Percentiles rank a stretch among this genome's conserved stretches.
These are phyloP conservation scores for Hyposoter dolosus DNA, from an alignment of 2,888 invertebrate genomes.

Conservation along the genomic window DNA sequence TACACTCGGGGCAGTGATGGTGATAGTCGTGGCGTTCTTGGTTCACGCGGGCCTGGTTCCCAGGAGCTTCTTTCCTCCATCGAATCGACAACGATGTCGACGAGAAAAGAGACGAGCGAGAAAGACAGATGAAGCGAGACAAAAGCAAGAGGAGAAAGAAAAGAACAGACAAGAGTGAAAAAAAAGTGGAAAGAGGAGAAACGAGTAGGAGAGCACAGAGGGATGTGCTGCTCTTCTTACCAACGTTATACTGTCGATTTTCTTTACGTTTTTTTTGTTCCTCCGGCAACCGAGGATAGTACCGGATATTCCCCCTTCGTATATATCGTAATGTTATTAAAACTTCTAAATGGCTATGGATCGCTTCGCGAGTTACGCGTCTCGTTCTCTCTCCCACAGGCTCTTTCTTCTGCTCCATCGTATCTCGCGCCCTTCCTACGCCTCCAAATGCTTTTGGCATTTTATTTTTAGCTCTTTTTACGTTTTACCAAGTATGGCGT, in stretches of 20 bases:
- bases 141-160: constrained; percentile 68
- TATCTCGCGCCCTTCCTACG: constrained; percentile 17
- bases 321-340: constrained; percentile 84
- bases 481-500: constrained; percentile 16
- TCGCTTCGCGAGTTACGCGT: constrained; percentile 78
- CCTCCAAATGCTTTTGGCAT: constrained; percentile 76
- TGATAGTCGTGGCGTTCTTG: constrained; percentile 37
- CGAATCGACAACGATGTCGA: constrained; percentile 71
- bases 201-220: constrained; percentile 74
- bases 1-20: constrained; percentile 52
- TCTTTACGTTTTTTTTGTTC: constrained; percentile 72
- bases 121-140: constrained; percentile 27
- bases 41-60: constrained; percentile 71
- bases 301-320: constrained; percentile 68
- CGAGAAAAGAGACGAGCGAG: constrained; percentile 54
- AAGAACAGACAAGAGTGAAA: constrained; percentile 55
- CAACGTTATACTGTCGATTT: constrained; percentile 81
- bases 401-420: constrained; percentile 41
- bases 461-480: constrained; percentile 68
- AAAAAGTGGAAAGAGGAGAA: constrained; percentile 70
- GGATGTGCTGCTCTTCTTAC: constrained; percentile 70
- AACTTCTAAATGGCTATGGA: constrained; percentile 83
- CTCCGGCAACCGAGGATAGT: constrained; percentile 54
- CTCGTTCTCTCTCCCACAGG: constrained; percentile 53
- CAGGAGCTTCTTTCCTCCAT: constrained; percentile 75